These are phyloP conservation scores for Nannospalax galili DNA, from an alignment of 2,113 vertebrate species.

Conservation along the genomic window DNA sequence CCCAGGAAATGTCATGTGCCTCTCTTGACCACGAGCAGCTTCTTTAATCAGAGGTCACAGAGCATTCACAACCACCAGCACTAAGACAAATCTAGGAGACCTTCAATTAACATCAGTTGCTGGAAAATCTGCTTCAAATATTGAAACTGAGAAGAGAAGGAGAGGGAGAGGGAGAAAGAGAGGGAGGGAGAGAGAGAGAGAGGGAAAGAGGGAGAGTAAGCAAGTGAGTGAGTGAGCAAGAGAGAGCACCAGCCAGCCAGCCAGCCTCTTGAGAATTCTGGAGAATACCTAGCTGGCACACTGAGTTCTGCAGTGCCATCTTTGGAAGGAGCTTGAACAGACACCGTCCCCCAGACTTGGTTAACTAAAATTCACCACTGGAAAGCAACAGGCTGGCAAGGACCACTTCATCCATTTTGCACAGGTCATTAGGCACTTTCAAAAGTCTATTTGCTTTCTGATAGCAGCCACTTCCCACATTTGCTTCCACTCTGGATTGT, in stretches of 20 bases:
- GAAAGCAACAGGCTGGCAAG: not conserved
- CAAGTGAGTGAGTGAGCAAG: no score
- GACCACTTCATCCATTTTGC: constrained; percentile 36
- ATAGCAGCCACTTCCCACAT: constrained; percentile 42
- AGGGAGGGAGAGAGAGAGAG: not conserved
- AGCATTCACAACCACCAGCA: not conserved
- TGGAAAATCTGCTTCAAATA: not conserved
- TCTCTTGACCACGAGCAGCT: not conserved
- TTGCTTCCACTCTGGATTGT: not conserved
- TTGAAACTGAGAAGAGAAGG: not conserved
- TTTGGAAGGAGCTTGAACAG: not conserved
- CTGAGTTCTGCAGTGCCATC: not conserved
- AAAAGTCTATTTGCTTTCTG: constrained; percentile 56
- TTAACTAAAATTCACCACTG: constrained; percentile 45
- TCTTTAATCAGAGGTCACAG: not conserved
- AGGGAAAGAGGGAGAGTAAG: no score
- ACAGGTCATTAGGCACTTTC: constrained; percentile 64
- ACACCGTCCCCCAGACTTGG: not conserved
- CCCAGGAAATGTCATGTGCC: not conserved
- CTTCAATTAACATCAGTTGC: not conserved
- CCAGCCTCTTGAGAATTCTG: not conserved
- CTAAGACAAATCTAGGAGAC: not conserved
- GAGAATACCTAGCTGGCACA: not conserved
- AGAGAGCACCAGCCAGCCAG: no score
- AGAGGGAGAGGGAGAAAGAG: not conserved